phyloP scores from a whole-genome alignment of 2,797 vertebrate species.

The Sarcophilus harrisii region DNA sequence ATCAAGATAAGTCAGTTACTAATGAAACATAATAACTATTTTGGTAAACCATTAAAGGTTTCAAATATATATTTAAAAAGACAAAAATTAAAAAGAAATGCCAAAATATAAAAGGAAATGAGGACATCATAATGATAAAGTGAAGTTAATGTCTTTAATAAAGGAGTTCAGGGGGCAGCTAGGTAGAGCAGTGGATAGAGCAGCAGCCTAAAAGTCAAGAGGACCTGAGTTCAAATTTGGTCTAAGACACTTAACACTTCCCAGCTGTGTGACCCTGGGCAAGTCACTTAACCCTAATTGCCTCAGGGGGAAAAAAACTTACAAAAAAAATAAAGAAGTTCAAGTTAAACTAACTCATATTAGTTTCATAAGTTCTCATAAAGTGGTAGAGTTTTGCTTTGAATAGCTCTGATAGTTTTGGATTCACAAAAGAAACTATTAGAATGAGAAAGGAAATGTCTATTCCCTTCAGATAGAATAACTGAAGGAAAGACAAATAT shows the following conservation, averaged over 20 bases:
- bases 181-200: too few species aligned
- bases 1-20: not conserved
- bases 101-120: not conserved
- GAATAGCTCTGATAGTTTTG: not conserved
- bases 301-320: too few species aligned
- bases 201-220: too few species aligned
- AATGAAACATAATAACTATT: not conserved
- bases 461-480: not conserved
- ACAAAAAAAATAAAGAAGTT: not conserved
- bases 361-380: not conserved
- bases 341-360: not conserved
- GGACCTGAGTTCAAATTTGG: too few species aligned
- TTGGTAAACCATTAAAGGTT: not conserved
- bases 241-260: too few species aligned
- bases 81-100: not conserved
- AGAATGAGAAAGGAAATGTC: not conserved
- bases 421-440: not conserved
- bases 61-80: not conserved
- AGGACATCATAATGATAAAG: not conserved
- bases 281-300: too few species aligned
- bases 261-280: too few species aligned
- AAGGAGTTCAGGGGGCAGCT: not conserved
- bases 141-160: not conserved
- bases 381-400: not conserved
- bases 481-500: not conserved